phyloP scores from a whole-genome alignment of 2,888 invertebrate genomes.

The Plemyria rubiginata region DNA sequence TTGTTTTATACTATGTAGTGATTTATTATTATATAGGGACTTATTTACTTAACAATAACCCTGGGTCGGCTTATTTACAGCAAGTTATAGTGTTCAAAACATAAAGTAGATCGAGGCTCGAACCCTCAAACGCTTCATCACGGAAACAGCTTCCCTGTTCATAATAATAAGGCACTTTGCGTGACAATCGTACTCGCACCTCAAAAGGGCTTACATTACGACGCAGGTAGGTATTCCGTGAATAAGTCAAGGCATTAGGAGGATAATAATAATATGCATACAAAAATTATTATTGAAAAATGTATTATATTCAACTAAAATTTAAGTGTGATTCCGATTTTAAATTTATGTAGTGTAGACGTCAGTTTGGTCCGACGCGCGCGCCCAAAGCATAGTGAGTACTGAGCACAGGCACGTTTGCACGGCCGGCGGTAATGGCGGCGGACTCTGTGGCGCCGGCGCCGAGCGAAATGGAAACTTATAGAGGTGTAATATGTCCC shows the following conservation, averaged over 20 bases:
- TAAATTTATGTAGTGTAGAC: too few species aligned
- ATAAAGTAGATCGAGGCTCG: not conserved
- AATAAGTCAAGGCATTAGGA: too few species aligned
- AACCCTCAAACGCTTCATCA: not conserved
- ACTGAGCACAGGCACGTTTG: not conserved
- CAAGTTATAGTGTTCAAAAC: not conserved
- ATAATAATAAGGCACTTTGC: not conserved
- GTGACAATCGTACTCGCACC: not conserved
- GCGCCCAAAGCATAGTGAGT: not conserved
- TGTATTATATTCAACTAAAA: too few species aligned
- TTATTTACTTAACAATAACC: too few species aligned
- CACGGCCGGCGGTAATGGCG: constrained; percentile 4
- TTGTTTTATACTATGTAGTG: too few species aligned
- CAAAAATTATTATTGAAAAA: too few species aligned
- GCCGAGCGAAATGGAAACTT: constrained; percentile 26
- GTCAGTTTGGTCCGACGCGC: too few species aligned
- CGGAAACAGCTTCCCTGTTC: not conserved
- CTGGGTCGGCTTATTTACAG: not conserved
- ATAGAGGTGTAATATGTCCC: constrained; percentile 24
- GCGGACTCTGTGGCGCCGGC: constrained; percentile 1
- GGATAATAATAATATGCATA: too few species aligned
- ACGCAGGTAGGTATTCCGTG: too few species aligned
- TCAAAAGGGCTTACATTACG: too few species aligned
- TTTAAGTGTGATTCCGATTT: too few species aligned
- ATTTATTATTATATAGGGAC: too few species aligned